phyloP scores from a whole-genome alignment of 2,888 invertebrate species.

The Nowickia ferox region DNA sequence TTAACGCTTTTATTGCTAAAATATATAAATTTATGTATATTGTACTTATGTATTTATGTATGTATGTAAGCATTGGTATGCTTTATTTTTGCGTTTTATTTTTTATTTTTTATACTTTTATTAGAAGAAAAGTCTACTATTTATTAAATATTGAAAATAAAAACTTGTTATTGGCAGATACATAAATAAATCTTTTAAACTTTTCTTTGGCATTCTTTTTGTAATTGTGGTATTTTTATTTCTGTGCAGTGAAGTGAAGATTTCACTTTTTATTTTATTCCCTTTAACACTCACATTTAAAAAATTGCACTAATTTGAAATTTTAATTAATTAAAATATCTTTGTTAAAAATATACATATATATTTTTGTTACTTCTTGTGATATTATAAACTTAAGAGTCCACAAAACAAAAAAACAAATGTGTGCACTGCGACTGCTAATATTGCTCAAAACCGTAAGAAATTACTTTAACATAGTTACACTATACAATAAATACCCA shows the following conservation, averaged over 20 bases:
- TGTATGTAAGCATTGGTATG: not conserved
- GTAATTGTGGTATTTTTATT: not conserved
- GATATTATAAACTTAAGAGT: slow-evolving; percentile 9
- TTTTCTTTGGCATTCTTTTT: not conserved
- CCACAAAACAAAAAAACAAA: not conserved
- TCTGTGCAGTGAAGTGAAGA: not conserved
- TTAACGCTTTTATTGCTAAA: slow-evolving; percentile 28
- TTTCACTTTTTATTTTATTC: not conserved
- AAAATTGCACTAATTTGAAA: slow-evolving; percentile 7
- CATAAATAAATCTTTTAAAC: not conserved
- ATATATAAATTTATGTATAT: slow-evolving; percentile 8
- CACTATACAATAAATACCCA: slow-evolving; percentile 34
- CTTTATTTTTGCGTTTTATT: not conserved
- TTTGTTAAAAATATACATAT: not conserved
- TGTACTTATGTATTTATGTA: not conserved
- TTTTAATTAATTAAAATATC: not conserved
- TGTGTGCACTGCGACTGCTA: not conserved
- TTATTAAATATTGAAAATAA: not conserved
- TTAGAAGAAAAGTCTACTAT: not conserved
- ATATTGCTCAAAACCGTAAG: slow-evolving; percentile 27
- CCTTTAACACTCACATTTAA: slow-evolving; percentile 35
- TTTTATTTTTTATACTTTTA: not conserved
- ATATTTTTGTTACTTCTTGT: not conserved
- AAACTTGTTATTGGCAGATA: not conserved
- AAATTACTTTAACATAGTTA: slow-evolving; percentile 63